Conservation (phyloP, 2,888 invertebrate species). For the Gnatocerus cornutus region DNA sequence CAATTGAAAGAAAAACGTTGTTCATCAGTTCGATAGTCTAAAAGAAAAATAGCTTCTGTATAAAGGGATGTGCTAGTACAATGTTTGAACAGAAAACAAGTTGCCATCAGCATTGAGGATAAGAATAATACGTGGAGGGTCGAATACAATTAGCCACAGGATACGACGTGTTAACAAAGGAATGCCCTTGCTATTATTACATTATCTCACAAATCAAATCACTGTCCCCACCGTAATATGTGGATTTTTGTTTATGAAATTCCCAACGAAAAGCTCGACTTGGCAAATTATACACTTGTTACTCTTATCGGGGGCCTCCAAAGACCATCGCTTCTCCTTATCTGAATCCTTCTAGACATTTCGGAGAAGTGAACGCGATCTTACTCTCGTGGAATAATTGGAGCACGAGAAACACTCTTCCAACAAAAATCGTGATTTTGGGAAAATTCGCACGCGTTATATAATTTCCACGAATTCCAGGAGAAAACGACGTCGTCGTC, state of each 20-base stretch:
- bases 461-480: too few relatives aligned
- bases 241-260: slow-evolving; percentile 18
- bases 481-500: too few relatives aligned
- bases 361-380: background rate
- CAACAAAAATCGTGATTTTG: too few relatives aligned
- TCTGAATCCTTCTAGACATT: background rate
- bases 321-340: slow-evolving; percentile 19
- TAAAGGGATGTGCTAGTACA: slow-evolving; percentile 2
- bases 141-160: slow-evolving; percentile 25
- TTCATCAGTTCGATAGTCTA: slow-evolving; percentile 7
- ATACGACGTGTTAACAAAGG: slow-evolving; percentile 15
- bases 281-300: background rate
- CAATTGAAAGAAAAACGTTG: slow-evolving; percentile 27
- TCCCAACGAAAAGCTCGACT: background rate
- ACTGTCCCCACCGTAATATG: background rate
- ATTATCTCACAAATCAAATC: slow-evolving; percentile 30
- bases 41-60: slow-evolving; percentile 33
- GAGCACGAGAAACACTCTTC: background rate
- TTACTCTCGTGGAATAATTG: background rate
- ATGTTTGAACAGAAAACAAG: slow-evolving; percentile 36
- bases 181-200: slow-evolving; percentile 10
- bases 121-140: slow-evolving; percentile 34
- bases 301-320: slow-evolving; percentile 11
- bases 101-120: slow-evolving; percentile 26
- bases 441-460: too few relatives aligned